Evolutionary conservation across 2,113 vertebrate genomes (phyloP).

Genomic region (Tichodroma muraria): DNA sequence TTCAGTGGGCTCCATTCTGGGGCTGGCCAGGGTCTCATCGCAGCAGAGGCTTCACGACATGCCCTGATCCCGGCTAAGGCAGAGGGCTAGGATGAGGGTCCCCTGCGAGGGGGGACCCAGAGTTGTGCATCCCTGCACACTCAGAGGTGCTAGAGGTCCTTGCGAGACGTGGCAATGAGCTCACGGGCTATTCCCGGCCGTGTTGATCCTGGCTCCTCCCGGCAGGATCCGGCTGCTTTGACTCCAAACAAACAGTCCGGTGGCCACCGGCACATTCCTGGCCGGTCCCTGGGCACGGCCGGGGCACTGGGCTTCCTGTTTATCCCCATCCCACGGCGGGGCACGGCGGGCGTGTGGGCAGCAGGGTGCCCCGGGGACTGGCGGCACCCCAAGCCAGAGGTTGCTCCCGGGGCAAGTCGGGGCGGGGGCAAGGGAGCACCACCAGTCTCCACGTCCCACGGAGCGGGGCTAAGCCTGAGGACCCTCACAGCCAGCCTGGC

Average conservation of each 20-base stretch:
- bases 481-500: neutral
- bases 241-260: constrained; percentile 53
- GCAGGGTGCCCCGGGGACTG: neutral
- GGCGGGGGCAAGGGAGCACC: neutral
- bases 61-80: neutral
- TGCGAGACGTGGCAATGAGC: constrained; percentile 8
- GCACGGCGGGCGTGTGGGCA: neutral
- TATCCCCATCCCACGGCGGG: neutral
- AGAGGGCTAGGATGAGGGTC: neutral
- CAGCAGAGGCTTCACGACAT: neutral
- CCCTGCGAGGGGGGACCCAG: neutral
- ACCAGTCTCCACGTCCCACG: neutral
- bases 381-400: neutral
- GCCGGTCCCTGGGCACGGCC: neutral
- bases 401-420: neutral
- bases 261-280: constrained; percentile 61
- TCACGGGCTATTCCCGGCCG: constrained; percentile 48
- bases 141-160: neutral
- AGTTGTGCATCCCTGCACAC: neutral
- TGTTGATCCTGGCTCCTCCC: constrained; percentile 51
- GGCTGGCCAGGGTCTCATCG: neutral
- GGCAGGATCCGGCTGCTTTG: constrained; percentile 49
- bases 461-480: neutral
- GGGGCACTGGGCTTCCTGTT: constrained; percentile 57
- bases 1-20: neutral